These are phyloP conservation scores for Listronotus bonariensis DNA, from an alignment of 1,140 invertebrate genomes.

Conservation along the genomic window DNA sequence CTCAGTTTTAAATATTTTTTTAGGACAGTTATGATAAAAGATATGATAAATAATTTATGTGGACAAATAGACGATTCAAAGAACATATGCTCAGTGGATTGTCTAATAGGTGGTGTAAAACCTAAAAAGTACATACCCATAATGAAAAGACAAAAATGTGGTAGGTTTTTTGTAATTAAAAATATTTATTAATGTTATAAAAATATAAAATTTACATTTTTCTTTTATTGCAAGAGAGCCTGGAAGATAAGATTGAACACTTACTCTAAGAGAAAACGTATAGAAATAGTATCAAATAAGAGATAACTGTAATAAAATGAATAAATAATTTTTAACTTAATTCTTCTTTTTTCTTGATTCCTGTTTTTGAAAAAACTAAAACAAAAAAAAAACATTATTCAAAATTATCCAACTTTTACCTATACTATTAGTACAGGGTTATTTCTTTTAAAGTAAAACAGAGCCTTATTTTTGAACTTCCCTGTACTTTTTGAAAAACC, in stretches of 20 bases:
- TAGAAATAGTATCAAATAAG: constrained; percentile 29
- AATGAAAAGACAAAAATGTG: constrained; percentile 73
- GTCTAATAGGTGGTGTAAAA: constrained; percentile 71
- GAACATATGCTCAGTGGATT: constrained; percentile 59
- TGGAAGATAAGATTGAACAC: constrained; percentile 51
- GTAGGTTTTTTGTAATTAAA: constrained; percentile 56
- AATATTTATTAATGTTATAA: neutral
- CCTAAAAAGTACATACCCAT: constrained; percentile 73
- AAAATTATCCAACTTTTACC: no score
- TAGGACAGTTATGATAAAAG: constrained; percentile 75
- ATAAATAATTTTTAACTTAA: constrained; percentile 1
- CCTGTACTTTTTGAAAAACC: no score
- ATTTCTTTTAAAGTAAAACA: no score
- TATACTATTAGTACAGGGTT: no score
- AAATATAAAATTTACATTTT: constrained; percentile 13
- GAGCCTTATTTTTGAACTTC: no score
- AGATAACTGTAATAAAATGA: constrained; percentile 1
- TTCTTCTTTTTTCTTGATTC: neutral
- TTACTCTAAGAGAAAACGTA: constrained; percentile 45
- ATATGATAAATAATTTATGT: constrained; percentile 65
- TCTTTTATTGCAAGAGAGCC: constrained; percentile 44
- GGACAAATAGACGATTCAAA: constrained; percentile 45
- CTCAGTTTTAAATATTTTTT: constrained; percentile 39
- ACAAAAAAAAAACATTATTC: constrained; percentile 17
- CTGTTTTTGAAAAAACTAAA: constrained; percentile 45